Base-by-base conservation (phyloP, 1,140 invertebrate species). In the Adoxophyes honmai region DNA sequence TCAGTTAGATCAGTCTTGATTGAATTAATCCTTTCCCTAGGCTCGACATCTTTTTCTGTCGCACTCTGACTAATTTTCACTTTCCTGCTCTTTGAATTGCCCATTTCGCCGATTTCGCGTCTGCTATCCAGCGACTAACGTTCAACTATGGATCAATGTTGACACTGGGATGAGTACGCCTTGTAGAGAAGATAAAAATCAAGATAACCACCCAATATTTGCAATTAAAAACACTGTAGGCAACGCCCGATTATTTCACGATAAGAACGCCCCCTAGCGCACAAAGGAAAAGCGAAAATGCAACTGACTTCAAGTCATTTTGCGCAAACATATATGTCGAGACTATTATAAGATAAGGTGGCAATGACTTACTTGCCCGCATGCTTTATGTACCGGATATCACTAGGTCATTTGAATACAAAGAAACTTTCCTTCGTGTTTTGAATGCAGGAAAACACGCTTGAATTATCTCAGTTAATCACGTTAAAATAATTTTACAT, bases 101-200 rank as follows among this genome's bases (percentile, higher is more conserved):
- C 85, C 85, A 88, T 88, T 60, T 79, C 76, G 1, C 85, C 85
- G 83, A 88, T 88, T 60, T 79, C 76, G 58, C 66, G 48, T 65
- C 42, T 60, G 33, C 39, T 42, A 2, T 39, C 56, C 57, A 48
- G 16, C 59, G 36, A 53, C 62, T 72, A 68, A 66, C 73, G 69
- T 67, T 44, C 62, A 69, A 61, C 44, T 70, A 60, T 78, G 66
- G 51, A 48, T 48, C 18, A 48, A 13, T 35, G 37, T 54, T 64
- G 53, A 66, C 57, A 64, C 54, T 57, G 38, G 65, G 59, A 56
- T 61, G 56, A 28, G 21, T 6, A 28, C 39, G 28, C 48, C 53
- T 60, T 66, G 33, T 44, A 54, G 54, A 60, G 62, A 62, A 71
- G 70, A 78, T 81, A 77, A 70, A 56, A 59, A 39, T 44, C 16